phyloP scores from a whole-genome alignment of 2,797 vertebrate genomes.

The Xerus rutilus region DNA sequence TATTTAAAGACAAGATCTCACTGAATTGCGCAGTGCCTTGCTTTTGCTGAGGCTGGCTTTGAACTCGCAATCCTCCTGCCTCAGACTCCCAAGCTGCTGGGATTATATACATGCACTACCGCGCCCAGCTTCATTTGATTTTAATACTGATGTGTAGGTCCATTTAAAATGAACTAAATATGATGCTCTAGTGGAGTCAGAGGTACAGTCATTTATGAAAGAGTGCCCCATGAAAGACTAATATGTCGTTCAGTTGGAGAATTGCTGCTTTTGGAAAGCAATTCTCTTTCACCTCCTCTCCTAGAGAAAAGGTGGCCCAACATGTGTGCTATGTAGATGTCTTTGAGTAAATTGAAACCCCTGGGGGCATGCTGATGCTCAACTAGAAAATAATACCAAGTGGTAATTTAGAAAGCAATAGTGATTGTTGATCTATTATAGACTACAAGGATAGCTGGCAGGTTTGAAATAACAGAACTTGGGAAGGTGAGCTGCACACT shows the following conservation, averaged over 20 bases:
- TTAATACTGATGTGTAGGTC: background rate
- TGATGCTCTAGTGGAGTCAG: background rate
- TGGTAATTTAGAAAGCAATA: background rate
- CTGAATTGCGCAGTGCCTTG: too few relatives aligned
- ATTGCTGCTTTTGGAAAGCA: background rate
- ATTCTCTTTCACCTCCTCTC: background rate
- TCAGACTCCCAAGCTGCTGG: too few relatives aligned
- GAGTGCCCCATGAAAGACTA: background rate
- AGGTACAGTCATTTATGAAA: background rate
- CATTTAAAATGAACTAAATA: constrained; percentile 39
- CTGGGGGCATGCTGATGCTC: background rate
- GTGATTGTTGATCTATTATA: background rate
- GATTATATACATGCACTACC: too few relatives aligned
- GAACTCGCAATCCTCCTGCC: too few relatives aligned
- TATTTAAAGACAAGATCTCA: too few relatives aligned
- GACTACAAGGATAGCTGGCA: background rate
- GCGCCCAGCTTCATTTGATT: too few relatives aligned
- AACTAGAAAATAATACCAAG: background rate
- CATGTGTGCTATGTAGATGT: background rate
- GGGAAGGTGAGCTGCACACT: background rate
- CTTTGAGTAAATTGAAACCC: constrained; percentile 24
- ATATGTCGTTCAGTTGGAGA: background rate
- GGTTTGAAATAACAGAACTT: constrained; percentile 66
- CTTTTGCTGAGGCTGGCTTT: too few relatives aligned
- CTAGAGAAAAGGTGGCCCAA: background rate